phyloP scores from a whole-genome alignment of 2,888 invertebrate species.

The Drosophila leonis region DNA sequence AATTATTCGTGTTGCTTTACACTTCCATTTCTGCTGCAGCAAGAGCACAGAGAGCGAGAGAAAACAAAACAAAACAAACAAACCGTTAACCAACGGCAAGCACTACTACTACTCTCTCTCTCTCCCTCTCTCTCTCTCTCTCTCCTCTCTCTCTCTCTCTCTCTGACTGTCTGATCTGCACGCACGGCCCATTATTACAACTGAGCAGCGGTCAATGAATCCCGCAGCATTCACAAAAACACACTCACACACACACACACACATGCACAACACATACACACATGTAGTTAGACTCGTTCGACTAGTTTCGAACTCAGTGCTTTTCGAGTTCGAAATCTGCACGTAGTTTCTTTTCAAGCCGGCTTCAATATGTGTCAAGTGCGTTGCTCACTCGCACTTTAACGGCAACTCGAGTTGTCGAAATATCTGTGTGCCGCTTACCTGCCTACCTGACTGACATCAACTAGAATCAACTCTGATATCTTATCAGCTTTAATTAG shows the following conservation, averaged over 20 bases:
- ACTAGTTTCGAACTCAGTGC: constrained; percentile 56
- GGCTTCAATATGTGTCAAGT: constrained; percentile 72
- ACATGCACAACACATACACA: constrained; percentile 13
- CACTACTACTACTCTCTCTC: constrained; percentile 8
- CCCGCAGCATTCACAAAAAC: constrained; percentile 37
- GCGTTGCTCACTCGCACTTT: constrained; percentile 45
- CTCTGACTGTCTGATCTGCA: constrained; percentile 34
- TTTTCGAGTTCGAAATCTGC: constrained; percentile 52
- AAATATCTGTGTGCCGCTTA: constrained; percentile 21
- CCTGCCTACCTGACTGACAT: constrained; percentile 8
- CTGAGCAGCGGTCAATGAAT: constrained; percentile 57
- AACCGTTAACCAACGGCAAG: constrained; percentile 50
- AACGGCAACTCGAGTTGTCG: constrained; percentile 20
- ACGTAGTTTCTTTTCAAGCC: constrained; percentile 39
- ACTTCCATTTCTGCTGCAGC: constrained; percentile 26
- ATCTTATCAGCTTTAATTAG: constrained; percentile 45
- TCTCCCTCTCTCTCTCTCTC: constrained; percentile 1
- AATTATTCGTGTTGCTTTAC: constrained; percentile 58
- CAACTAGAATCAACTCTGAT: constrained; percentile 32
- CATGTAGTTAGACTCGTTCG: constrained; percentile 33
- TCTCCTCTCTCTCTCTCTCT: background rate
- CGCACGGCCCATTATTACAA: constrained; percentile 44
- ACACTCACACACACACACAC: constrained; percentile 18
- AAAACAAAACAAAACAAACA: constrained; percentile 45
- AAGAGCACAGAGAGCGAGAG: constrained; percentile 3